phyloP scores from a whole-genome alignment of 2,888 invertebrate genomes.

The Andrena dorsata region DNA sequence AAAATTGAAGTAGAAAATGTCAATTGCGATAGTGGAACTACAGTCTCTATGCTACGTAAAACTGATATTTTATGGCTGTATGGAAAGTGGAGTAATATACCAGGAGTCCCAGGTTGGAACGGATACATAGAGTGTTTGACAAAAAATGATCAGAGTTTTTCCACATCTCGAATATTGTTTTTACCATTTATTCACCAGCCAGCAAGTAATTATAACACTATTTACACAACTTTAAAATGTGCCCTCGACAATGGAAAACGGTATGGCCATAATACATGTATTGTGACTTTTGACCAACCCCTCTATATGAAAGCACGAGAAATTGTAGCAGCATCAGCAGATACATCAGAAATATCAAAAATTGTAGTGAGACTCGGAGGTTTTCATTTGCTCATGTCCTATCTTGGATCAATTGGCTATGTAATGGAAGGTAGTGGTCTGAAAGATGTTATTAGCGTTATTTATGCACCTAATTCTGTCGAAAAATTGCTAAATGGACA shows the following conservation, averaged over 20 bases:
- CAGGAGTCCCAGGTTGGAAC: not conserved
- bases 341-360: not conserved
- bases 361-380: not conserved
- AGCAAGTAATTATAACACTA: not conserved
- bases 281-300: not conserved
- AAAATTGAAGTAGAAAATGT: not conserved
- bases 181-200: not conserved
- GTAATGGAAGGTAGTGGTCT: not conserved
- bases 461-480: not conserved
- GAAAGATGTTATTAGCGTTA: not conserved
- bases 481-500: not conserved
- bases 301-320: not conserved
- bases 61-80: slow-evolving; percentile 1
- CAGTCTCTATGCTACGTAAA: not conserved
- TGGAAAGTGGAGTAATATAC: not conserved
- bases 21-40: not conserved
- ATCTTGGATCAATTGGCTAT: not conserved
- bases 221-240: not conserved
- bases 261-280: not conserved
- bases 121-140: not conserved
- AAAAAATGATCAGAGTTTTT: not conserved
- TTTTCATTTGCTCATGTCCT: not conserved
- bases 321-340: not conserved
- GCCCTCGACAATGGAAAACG: not conserved
- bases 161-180: not conserved